Conservation (phyloP, 30 jellyfish, hydroid and myxozoan species). For the Chrysaora quinquecirrha region DNA sequence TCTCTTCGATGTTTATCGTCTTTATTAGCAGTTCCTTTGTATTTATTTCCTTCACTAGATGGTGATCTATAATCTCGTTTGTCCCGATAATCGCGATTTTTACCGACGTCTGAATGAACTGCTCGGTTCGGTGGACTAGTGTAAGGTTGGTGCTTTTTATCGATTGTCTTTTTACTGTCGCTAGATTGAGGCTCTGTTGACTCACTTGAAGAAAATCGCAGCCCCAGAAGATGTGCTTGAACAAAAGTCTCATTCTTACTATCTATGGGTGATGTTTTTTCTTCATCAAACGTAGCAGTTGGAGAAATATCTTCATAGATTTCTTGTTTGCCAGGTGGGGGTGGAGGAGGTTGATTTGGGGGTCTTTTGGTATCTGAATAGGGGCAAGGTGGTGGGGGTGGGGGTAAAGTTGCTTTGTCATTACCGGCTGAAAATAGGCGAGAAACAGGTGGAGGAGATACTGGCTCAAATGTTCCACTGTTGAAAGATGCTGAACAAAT, state of each 20-base stretch:
- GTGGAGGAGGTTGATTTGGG: constrained; percentile 56
- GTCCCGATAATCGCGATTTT: neutral
- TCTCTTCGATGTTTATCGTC: neutral
- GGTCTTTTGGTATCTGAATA: constrained; percentile 22
- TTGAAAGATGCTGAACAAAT: constrained; percentile 70
- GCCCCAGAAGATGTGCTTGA: constrained; percentile 53
- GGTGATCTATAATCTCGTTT: constrained; percentile 1
- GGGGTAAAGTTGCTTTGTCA: constrained; percentile 56
- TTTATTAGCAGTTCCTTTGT: neutral
- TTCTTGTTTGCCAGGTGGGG: constrained; percentile 63
- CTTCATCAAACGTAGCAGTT: constrained; percentile 64
- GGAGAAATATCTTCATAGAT: constrained; percentile 96
- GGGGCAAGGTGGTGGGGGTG: constrained; percentile 68
- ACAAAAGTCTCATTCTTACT: constrained; percentile 21
- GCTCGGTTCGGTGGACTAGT: neutral
- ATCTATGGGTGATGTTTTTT: constrained; percentile 25
- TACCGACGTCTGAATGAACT: neutral
- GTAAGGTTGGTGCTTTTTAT: neutral
- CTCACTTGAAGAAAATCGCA: constrained; percentile 41
- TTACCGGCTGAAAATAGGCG: constrained; percentile 11
- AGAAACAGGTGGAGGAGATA: constrained; percentile 77
- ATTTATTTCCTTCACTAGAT: neutral
- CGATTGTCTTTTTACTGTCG: neutral
- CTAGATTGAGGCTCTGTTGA: neutral
- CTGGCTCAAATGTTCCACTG: constrained; percentile 85